These are phyloP conservation scores for Drosophila sordidapex DNA, from an alignment of 2,888 invertebrate genomes.

Conservation along the genomic window DNA sequence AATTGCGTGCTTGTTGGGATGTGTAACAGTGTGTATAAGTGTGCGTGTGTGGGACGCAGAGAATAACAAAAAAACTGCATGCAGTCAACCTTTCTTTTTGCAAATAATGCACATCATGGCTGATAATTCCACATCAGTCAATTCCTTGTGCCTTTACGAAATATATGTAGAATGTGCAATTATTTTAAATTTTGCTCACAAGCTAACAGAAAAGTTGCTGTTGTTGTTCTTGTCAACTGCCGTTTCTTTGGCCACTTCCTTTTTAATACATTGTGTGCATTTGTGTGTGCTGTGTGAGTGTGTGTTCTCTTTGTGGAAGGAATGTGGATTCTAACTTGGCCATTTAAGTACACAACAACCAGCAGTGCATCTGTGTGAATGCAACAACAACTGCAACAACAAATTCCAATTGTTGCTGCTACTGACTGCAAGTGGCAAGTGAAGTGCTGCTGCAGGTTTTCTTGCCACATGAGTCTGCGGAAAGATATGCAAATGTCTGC, in stretches of 20 bases:
- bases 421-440: constrained; percentile 36
- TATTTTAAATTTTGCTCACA: constrained; percentile 74
- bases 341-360: constrained; percentile 69
- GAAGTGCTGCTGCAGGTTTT: constrained; percentile 49
- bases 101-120: constrained; percentile 62
- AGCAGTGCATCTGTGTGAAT: constrained; percentile 40
- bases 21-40: constrained; percentile 5
- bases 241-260: constrained; percentile 60
- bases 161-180: constrained; percentile 65
- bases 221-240: constrained; percentile 36
- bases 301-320: constrained; percentile 69
- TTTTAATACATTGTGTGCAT: constrained; percentile 44
- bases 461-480: constrained; percentile 34
- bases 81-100: constrained; percentile 48
- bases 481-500: constrained; percentile 69
- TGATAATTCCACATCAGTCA: constrained; percentile 30
- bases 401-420: constrained; percentile 51
- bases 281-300: constrained; percentile 34
- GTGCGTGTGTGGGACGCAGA: constrained; percentile 38
- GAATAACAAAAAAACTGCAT: constrained; percentile 46
- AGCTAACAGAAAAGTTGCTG: constrained; percentile 66
- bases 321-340: constrained; percentile 79
- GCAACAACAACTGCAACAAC: constrained; percentile 28
- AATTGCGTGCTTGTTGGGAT: constrained; percentile 7
- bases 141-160: constrained; percentile 42